Conservation (phyloP, 2,113 vertebrate species). For the Fregata magnificens region DNA sequence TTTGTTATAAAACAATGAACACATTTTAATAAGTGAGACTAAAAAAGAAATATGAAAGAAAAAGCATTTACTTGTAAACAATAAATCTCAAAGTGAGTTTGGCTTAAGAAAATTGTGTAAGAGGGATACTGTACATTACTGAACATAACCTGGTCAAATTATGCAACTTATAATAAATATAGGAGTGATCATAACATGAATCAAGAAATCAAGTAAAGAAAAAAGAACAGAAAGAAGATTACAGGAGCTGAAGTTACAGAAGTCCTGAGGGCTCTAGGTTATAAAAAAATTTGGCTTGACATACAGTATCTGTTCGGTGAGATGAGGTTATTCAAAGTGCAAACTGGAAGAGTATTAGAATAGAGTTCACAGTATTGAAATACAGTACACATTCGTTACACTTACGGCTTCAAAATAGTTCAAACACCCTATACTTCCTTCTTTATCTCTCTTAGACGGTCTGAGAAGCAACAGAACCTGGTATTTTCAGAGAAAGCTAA, state of each 20-base stretch:
- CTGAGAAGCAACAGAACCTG: not conserved
- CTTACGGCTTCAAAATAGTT: not conserved
- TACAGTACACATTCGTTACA: not conserved
- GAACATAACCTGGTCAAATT: not conserved
- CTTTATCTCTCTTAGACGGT: not conserved
- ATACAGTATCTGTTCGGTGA: not conserved
- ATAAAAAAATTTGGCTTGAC: not conserved
- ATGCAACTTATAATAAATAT: not conserved
- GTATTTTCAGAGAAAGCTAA: not conserved
- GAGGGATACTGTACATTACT: not conserved
- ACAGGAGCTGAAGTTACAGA: not conserved
- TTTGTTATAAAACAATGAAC: not conserved
- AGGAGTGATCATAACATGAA: not conserved
- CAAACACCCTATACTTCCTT: not conserved
- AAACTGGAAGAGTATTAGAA: not conserved
- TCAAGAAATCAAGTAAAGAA: not conserved
- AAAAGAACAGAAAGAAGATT: not conserved
- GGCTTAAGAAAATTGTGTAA: not conserved
- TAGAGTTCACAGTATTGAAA: not conserved
- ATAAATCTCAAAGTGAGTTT: not conserved
- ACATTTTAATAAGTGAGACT: not conserved
- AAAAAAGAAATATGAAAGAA: not conserved
- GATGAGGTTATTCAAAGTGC: not conserved
- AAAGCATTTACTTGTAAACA: not conserved
- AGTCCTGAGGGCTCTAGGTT: not conserved